Conservation (phyloP, 2,888 invertebrate species). For the Troilus luridus region DNA sequence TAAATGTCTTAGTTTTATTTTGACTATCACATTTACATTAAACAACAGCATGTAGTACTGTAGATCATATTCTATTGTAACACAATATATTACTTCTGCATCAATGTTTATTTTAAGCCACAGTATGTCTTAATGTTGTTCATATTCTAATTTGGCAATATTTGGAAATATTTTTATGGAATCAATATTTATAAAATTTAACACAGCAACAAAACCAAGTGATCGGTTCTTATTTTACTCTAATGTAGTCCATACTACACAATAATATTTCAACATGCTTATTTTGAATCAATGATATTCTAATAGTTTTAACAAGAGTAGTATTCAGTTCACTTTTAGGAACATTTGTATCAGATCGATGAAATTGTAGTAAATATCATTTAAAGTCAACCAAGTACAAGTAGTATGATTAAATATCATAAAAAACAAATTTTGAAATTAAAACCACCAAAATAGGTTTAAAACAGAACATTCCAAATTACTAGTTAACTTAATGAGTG, state of each 20-base stretch:
- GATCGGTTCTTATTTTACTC: no score
- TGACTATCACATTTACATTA: background rate
- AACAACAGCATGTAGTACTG: background rate
- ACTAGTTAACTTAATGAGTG: background rate
- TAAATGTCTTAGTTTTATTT: background rate
- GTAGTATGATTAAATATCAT: background rate
- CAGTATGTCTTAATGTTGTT: background rate
- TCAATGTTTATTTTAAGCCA: background rate
- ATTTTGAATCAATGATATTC: background rate
- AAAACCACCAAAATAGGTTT: background rate
- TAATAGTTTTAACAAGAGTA: background rate
- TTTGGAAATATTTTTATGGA: background rate
- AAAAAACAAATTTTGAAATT: background rate
- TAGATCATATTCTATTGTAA: background rate
- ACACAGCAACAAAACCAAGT: background rate
- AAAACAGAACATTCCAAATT: background rate
- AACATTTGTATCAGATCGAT: background rate
- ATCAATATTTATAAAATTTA: background rate
- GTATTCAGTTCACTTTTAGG: background rate
- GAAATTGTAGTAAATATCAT: background rate
- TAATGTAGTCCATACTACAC: background rate
- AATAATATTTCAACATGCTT: background rate
- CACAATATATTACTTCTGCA: background rate
- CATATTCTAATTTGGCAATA: background rate
- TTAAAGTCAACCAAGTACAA: background rate